phyloP scores from a whole-genome alignment of 92 coral and sea anemone species.

The Epizoanthus ramosus region DNA sequence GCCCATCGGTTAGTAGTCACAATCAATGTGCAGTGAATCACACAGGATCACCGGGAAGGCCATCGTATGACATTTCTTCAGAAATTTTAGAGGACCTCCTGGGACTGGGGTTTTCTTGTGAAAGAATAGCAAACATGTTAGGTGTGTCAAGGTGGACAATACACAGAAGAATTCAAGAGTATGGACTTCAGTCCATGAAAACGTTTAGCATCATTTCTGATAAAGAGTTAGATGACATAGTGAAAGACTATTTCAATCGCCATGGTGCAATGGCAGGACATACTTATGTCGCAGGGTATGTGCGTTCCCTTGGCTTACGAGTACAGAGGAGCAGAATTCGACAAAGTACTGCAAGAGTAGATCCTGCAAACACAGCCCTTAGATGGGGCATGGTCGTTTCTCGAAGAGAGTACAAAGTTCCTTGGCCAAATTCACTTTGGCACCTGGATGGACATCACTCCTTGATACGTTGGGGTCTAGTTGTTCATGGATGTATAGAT shows the following conservation, averaged over 20 bases:
- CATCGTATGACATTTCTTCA: constrained; percentile 10
- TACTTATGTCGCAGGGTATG: not conserved
- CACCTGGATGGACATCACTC: no score
- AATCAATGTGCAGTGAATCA: constrained; percentile 7
- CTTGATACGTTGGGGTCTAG: no score
- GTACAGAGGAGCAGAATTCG: no score
- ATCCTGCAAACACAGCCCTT: no score
- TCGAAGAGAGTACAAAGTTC: no score
- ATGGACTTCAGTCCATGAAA: not conserved
- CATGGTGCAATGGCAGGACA: not conserved
- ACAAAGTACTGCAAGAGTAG: no score
- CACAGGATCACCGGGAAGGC: constrained; percentile 24
- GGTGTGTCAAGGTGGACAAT: constrained; percentile 19
- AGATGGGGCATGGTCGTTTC: no score
- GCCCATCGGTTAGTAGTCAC: constrained; percentile 13
- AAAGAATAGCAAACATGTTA: not conserved
- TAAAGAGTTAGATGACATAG: not conserved
- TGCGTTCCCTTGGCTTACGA: no score
- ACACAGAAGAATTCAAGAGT: constrained; percentile 1
- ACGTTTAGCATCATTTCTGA: not conserved
- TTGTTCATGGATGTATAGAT: no score
- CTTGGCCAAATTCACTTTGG: no score
- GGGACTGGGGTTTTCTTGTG: constrained; percentile 16
- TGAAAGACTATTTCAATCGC: not conserved
- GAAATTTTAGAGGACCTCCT: constrained; percentile 17